phyloP scores from a whole-genome alignment of 1,140 invertebrate species.

The Ylistrum balloti region DNA sequence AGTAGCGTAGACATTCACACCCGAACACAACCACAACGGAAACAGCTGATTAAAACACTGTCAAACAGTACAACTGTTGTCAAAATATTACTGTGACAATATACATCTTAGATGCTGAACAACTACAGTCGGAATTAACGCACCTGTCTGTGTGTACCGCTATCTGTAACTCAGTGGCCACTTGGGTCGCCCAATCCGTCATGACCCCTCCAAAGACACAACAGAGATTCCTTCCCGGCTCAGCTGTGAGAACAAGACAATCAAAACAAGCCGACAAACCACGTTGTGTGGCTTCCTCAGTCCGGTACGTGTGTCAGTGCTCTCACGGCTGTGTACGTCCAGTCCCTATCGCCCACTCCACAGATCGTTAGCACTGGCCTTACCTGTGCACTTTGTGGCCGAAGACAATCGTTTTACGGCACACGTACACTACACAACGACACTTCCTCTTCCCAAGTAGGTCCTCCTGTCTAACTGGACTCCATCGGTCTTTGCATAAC shows the following conservation, averaged over 20 bases:
- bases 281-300: conserved; percentile 31
- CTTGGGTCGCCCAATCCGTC: conserved; percentile 58
- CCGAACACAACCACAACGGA: conserved; percentile 11
- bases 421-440: not conserved
- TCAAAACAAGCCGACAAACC: conserved; percentile 32
- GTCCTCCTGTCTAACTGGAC: not conserved
- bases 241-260: conserved; percentile 23
- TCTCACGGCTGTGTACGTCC: not conserved
- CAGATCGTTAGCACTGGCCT: conserved; percentile 21
- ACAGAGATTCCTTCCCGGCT: conserved; percentile 13
- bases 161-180: conserved; percentile 60
- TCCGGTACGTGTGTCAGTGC: conserved; percentile 21
- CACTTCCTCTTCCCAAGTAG: conserved; percentile 31
- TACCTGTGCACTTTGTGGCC: conserved; percentile 37
- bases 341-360: conserved; percentile 29
- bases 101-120: not conserved
- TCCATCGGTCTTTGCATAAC: conserved; percentile 32
- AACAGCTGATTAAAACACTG: conserved; percentile 34
- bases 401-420: conserved; percentile 37
- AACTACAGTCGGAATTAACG: conserved; percentile 8
- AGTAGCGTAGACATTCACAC: not conserved
- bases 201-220: conserved; percentile 14
- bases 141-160: conserved; percentile 63
- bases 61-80: not conserved
- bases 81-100: not conserved